Percentiles rank a stretch among this genome's conserved stretches.
These are phyloP conservation scores for Sanderia malayensis DNA, from an alignment of 30 jellyfish, hydroid and myxozoan genomes.

Conservation along the genomic window DNA sequence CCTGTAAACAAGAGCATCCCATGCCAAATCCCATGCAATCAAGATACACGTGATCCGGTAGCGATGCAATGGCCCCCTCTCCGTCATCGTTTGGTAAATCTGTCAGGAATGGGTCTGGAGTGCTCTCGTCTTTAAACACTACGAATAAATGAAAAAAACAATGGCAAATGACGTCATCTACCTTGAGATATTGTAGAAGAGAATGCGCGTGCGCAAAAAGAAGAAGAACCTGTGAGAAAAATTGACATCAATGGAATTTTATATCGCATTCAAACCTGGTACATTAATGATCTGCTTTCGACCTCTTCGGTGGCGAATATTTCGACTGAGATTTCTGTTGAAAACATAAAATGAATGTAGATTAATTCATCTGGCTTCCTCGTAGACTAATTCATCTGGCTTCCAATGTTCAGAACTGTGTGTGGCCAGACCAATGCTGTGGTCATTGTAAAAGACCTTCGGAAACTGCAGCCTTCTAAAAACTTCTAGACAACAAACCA, in stretches of 20 bases:
- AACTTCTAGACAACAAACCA: no score
- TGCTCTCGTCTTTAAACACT: constrained; percentile 81
- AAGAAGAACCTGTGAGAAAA: background rate
- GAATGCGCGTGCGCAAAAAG: background rate
- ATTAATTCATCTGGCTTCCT: no score
- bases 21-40: constrained; percentile 99
- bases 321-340: constrained; percentile 90
- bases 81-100: constrained; percentile 93
- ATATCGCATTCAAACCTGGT: constrained; percentile 91
- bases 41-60: constrained; percentile 89
- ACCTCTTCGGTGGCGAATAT: constrained; percentile 88
- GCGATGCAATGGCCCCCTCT: constrained; percentile 79
- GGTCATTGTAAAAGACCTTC: no score
- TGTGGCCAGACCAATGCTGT: no score
- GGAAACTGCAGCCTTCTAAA: no score
- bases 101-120: constrained; percentile 88
- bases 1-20: constrained; percentile 99
- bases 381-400: no score
- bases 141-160: background rate
- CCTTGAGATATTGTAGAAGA: background rate
- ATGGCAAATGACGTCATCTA: background rate
- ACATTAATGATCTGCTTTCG: constrained; percentile 77
- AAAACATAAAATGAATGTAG: no score
- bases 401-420: no score
- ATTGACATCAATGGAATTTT: background rate